Evolutionary conservation across 2,888 invertebrate species (phyloP).

Genomic region (Mythimna loreyi): DNA sequence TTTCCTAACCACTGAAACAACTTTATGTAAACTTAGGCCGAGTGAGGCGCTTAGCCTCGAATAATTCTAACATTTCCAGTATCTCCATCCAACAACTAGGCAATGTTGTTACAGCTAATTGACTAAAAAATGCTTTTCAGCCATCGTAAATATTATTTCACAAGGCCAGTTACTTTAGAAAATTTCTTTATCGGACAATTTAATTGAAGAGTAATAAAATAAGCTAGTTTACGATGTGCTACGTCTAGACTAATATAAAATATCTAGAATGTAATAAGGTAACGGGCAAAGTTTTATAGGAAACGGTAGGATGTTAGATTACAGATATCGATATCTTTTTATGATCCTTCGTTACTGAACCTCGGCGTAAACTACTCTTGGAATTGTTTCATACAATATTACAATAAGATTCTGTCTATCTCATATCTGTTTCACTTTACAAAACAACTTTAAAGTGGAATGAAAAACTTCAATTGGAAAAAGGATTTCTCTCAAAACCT

Average conservation of each 20-base stretch:
- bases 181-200: slow-evolving; percentile 19
- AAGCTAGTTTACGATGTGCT: slow-evolving; percentile 48
- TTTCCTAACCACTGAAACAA: slow-evolving; percentile 19
- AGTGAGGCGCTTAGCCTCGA: not conserved
- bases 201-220: slow-evolving; percentile 50
- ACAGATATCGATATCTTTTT: slow-evolving; percentile 64
- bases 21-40: slow-evolving; percentile 11
- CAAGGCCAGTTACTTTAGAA: not conserved
- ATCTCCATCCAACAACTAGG: not conserved
- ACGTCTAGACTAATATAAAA: slow-evolving; percentile 58
- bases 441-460: slow-evolving; percentile 3
- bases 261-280: slow-evolving; percentile 61
- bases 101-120: slow-evolving; percentile 20
- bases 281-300: slow-evolving; percentile 58
- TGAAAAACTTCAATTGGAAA: not conserved
- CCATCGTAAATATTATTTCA: slow-evolving; percentile 10
- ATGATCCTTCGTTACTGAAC: slow-evolving; percentile 46
- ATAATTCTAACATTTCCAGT: not conserved
- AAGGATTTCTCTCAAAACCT: not conserved
- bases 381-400: slow-evolving; percentile 32
- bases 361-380: slow-evolving; percentile 54
- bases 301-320: slow-evolving; percentile 54
- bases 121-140: slow-evolving; percentile 10
- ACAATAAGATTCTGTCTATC: slow-evolving; percentile 1
- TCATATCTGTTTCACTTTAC: slow-evolving; percentile 5